Evolutionary conservation across 2,113 vertebrate species (phyloP).

Genomic region (Haplotaxodon microlepis): DNA sequence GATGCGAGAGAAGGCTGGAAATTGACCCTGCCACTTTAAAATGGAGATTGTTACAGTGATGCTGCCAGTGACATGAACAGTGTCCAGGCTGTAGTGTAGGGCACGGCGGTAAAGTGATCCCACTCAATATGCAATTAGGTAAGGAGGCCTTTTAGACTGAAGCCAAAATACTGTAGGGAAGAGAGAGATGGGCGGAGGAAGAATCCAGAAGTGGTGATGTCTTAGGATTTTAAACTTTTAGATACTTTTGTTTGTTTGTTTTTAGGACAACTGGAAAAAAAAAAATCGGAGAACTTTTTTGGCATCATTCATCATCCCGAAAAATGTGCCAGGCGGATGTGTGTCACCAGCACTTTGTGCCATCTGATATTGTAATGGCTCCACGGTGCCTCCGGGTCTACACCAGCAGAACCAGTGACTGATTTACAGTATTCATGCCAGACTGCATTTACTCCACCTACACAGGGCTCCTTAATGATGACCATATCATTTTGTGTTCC

Average conservation of each 20-base stretch:
- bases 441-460: background rate
- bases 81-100: background rate
- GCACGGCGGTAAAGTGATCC: slow-evolving; percentile 58
- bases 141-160: slow-evolving; percentile 32
- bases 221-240: background rate
- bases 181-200: background rate
- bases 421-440: background rate
- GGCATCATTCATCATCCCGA: background rate
- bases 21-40: slow-evolving; percentile 55
- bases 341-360: background rate
- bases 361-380: slow-evolving; percentile 22
- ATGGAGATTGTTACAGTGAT: slow-evolving; percentile 58
- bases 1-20: slow-evolving; percentile 48
- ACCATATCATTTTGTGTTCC: background rate
- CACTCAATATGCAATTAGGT: slow-evolving; percentile 52
- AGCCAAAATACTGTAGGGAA: slow-evolving; percentile 5
- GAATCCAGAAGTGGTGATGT: background rate
- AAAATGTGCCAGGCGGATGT: background rate
- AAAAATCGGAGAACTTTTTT: background rate
- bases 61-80: slow-evolving; percentile 36
- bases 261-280: background rate
- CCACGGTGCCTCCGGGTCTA: background rate
- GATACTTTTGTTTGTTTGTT: background rate
- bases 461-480: background rate
- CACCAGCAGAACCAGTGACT: background rate